Conservation (phyloP, 2,888 invertebrate species). For the Galerucella calmariensis region DNA sequence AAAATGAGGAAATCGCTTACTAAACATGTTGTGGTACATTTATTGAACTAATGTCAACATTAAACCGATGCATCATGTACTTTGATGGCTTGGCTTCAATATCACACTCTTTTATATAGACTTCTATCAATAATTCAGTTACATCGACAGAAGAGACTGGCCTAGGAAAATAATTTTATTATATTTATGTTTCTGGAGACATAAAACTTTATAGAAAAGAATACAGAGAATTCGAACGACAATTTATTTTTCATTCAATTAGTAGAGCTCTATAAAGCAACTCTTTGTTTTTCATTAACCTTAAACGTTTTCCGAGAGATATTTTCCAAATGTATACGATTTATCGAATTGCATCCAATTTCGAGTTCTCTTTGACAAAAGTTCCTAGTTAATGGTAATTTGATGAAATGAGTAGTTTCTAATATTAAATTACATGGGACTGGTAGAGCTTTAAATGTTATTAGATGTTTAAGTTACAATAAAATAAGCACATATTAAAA, state of each 20-base stretch:
- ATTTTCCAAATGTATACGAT: background rate
- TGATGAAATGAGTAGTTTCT: background rate
- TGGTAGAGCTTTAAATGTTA: background rate
- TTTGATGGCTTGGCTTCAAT: no score
- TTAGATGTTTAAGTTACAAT: background rate
- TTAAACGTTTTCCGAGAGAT: background rate
- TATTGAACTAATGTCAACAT: no score
- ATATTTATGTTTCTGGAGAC: slow-evolving; percentile 3
- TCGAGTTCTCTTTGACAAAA: background rate
- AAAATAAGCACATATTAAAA: background rate
- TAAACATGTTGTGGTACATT: no score
- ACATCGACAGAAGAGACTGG: background rate
- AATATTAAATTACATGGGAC: background rate
- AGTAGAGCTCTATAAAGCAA: background rate
- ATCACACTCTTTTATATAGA: no score
- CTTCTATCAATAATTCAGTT: no score
- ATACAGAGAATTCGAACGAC: background rate
- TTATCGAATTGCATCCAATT: background rate
- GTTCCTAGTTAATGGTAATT: background rate
- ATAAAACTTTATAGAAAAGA: background rate
- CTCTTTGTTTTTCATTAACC: background rate
- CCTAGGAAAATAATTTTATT: background rate
- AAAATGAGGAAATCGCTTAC: no score
- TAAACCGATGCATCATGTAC: no score
- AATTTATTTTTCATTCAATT: slow-evolving; percentile 3